Conservation (phyloP, 2,888 invertebrate species). For the Orthosia cruda region DNA sequence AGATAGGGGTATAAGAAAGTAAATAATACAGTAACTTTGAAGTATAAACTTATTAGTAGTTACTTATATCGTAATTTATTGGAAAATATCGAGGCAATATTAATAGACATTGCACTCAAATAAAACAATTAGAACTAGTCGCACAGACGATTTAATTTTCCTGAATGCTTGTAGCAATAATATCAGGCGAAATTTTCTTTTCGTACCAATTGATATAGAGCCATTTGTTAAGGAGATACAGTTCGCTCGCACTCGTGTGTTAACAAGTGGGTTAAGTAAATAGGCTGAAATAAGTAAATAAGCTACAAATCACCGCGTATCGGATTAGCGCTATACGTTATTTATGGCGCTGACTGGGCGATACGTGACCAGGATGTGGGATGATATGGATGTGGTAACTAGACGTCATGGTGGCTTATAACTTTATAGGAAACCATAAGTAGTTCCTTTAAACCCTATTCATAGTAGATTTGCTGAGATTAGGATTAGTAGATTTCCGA, state of each 20-base stretch:
- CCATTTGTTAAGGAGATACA: constrained; percentile 55
- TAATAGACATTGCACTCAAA: neutral
- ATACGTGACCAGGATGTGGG: constrained; percentile 71
- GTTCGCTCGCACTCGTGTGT: constrained; percentile 53
- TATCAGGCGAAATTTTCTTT: constrained; percentile 20
- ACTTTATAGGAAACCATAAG: neutral
- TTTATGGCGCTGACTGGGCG: constrained; percentile 86
- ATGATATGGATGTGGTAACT: constrained; percentile 65
- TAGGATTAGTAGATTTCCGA: too few species aligned
- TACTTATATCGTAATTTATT: neutral
- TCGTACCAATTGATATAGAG: constrained; percentile 48
- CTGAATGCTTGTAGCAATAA: neutral
- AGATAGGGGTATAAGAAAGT: neutral
- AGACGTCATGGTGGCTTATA: too few species aligned
- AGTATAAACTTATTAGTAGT: neutral
- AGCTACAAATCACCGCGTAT: constrained; percentile 89
- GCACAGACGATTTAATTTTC: neutral
- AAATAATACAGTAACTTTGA: neutral
- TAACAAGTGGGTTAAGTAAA: constrained; percentile 72
- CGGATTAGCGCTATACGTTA: constrained; percentile 89
- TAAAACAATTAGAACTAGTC: neutral
- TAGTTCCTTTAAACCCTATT: neutral
- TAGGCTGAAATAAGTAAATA: constrained; percentile 84
- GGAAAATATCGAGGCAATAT: neutral
- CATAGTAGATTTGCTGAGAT: neutral